These are phyloP conservation scores for Rhizomys pruinosus DNA, from an alignment of 2,113 vertebrate species.

Conservation along the genomic window DNA sequence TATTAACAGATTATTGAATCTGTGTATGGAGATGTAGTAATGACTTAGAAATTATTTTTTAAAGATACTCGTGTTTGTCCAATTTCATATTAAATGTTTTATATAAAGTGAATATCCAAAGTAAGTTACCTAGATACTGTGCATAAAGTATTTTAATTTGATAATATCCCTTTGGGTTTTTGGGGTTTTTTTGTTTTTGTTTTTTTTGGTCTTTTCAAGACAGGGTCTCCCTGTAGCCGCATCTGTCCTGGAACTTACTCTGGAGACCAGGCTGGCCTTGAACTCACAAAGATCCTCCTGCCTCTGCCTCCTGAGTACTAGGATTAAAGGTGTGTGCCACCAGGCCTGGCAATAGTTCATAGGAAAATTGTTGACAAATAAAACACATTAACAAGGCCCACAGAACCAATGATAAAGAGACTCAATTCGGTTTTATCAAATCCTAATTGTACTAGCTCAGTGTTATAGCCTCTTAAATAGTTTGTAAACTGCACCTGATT, in stretches of 20 bases:
- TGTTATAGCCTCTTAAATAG: neutral
- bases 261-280: no score
- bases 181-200: no score
- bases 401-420: neutral
- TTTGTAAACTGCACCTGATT: neutral
- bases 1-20: neutral
- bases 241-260: no score
- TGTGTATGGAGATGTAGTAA: neutral
- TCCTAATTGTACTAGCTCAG: neutral
- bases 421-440: neutral
- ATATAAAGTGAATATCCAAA: neutral
- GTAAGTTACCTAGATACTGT: neutral
- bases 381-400: neutral
- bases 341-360: no score
- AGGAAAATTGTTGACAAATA: neutral
- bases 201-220: no score
- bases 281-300: no score
- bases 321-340: no score
- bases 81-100: neutral
- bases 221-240: no score
- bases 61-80: neutral
- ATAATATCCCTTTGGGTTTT: no score
- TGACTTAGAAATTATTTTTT: conserved; percentile 7
- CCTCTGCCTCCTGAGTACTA: no score
- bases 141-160: neutral